These are phyloP conservation scores for Corynorhinus townsendii DNA, from an alignment of 2,113 vertebrate genomes.

Conservation along the genomic window DNA sequence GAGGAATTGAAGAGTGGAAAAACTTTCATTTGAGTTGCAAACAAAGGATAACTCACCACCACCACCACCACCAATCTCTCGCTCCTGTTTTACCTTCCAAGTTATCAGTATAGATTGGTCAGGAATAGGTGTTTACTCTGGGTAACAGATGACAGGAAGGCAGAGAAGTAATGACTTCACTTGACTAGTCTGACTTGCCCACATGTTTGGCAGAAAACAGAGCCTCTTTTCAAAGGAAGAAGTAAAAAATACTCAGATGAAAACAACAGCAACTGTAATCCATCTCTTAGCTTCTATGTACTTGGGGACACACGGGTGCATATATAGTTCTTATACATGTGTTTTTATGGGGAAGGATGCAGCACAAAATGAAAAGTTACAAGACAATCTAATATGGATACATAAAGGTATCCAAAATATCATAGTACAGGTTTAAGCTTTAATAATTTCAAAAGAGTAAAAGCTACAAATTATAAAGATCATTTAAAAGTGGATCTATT, in stretches of 20 bases:
- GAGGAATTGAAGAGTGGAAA: neutral
- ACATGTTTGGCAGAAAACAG: neutral
- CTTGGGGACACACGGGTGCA: neutral
- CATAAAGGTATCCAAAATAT: neutral
- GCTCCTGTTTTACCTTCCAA: neutral
- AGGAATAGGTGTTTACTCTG: neutral
- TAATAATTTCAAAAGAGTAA: neutral
- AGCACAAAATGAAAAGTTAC: neutral
- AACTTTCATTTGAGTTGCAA: neutral
- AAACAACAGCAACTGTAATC: neutral
- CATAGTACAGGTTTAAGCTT: neutral
- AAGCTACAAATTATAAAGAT: neutral
- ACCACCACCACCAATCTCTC: neutral
- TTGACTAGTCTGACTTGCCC: no score
- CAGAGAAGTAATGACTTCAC: neutral
- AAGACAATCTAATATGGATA: neutral
- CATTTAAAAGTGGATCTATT: neutral
- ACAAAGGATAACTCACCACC: neutral
- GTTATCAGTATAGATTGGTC: neutral
- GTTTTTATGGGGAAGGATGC: neutral
- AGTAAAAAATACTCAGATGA: neutral
- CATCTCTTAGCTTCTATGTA: neutral
- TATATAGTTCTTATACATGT: neutral
- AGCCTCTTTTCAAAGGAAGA: neutral
- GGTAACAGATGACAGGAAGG: neutral